Evolutionary conservation across 2,113 vertebrate genomes (phyloP).

Genomic region (Illadopsis cleaveri): DNA sequence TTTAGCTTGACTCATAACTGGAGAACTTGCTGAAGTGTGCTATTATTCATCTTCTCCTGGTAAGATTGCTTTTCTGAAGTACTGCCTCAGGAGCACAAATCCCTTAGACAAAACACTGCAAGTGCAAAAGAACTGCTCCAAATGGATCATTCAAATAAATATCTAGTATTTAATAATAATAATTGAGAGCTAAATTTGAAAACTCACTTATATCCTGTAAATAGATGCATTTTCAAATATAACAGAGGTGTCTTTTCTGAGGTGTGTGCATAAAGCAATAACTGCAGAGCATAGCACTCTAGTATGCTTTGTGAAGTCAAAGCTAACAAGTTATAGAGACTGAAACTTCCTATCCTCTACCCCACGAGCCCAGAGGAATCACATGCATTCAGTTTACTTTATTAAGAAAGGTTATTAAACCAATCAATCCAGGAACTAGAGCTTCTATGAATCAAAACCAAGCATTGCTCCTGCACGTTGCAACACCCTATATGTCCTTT

Average conservation of each 20-base stretch:
- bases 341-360: not conserved
- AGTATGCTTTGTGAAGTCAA: not conserved
- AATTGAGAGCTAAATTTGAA: not conserved
- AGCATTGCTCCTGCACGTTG: not conserved
- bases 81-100: not conserved
- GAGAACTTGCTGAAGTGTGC: not conserved
- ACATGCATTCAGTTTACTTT: not conserved
- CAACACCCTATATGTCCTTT: not conserved
- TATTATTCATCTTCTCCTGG: not conserved
- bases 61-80: not conserved
- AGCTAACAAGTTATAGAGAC: not conserved
- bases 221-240: not conserved
- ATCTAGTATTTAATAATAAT: too few relatives aligned
- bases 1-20: not conserved
- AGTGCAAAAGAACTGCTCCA: not conserved
- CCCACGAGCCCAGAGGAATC: not conserved
- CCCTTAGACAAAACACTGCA: not conserved
- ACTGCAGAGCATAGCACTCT: not conserved
- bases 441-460: not conserved
- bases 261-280: not conserved
- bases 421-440: conserved; percentile 26
- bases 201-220: not conserved
- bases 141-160: not conserved
- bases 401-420: conserved; percentile 45
- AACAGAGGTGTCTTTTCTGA: not conserved